Evolutionary conservation across 2,113 vertebrate genomes (phyloP).

Genomic region (Calonectris borealis): DNA sequence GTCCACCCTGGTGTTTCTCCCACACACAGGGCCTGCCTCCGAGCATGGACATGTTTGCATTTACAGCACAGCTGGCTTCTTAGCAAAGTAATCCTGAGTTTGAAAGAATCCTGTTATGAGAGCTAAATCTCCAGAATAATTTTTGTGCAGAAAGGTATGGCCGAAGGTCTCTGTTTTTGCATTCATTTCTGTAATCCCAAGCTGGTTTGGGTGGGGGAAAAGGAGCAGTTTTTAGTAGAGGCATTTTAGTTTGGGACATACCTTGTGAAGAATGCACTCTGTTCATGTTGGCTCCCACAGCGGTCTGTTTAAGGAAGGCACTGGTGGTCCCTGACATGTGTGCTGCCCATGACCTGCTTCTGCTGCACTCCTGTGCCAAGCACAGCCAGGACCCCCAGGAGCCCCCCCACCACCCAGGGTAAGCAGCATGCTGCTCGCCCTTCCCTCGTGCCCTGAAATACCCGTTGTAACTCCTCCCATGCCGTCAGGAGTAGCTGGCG

Average conservation of each 20-base stretch:
- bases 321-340: background rate
- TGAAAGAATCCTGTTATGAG: background rate
- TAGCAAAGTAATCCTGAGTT: background rate
- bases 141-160: background rate
- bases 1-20: background rate
- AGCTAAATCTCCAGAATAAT: background rate
- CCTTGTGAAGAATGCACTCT: background rate
- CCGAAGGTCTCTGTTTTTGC: background rate
- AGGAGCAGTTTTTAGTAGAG: background rate
- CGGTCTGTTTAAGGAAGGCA: background rate
- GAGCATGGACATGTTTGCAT: background rate
- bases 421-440: rapidly evolving
- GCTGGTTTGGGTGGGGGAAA: background rate
- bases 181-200: background rate
- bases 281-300: rapidly evolving
- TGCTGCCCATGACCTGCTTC: background rate
- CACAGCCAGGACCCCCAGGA: background rate
- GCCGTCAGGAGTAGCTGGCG: rapidly evolving
- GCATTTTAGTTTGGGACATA: background rate
- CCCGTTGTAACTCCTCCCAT: background rate
- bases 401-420: rapidly evolving
- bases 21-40: background rate
- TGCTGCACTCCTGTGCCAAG: background rate
- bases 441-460: background rate
- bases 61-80: background rate